Conservation (phyloP, 2,113 vertebrate species). For the Lipotes vexillifer region DNA sequence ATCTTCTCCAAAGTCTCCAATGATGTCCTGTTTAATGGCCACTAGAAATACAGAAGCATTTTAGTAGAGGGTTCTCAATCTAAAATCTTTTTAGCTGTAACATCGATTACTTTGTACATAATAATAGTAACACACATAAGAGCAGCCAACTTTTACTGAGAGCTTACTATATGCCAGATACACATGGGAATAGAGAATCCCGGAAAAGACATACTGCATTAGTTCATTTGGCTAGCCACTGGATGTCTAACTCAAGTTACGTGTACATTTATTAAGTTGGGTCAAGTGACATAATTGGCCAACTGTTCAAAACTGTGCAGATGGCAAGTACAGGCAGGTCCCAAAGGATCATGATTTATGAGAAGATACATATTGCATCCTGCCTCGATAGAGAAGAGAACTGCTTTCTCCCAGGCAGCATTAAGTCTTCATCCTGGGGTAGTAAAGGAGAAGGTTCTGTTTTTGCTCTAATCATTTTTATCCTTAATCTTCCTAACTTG, state of each 20-base stretch:
- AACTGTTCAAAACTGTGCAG: background rate
- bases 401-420: background rate
- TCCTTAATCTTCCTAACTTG: background rate
- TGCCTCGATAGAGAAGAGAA: background rate
- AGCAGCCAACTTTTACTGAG: background rate
- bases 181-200: background rate
- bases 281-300: background rate
- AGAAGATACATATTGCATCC: background rate
- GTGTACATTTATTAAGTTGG: background rate
- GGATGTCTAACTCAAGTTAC: background rate
- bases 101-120: background rate
- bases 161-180: background rate
- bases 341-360: background rate
- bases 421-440: background rate
- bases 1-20: constrained; percentile 55
- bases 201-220: background rate
- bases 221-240: background rate
- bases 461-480: background rate
- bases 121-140: background rate
- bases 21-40: constrained; percentile 44
- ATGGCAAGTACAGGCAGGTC: background rate
- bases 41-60: constrained; percentile 33
- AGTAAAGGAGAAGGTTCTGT: background rate
- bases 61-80: background rate
- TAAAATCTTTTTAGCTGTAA: background rate